Conservation (phyloP, 2,888 invertebrate genomes). For the Dusona sp. region DNA sequence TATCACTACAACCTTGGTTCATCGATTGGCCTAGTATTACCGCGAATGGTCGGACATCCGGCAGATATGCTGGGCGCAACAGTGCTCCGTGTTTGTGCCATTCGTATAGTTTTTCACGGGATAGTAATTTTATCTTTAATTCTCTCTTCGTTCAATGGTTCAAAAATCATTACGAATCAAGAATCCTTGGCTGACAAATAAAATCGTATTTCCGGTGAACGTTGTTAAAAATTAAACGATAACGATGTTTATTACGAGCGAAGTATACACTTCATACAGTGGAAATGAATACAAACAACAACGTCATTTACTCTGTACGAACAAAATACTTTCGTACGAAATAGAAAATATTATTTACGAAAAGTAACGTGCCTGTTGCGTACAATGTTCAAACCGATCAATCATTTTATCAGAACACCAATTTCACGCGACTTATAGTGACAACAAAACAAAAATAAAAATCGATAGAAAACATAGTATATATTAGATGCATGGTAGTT, state of each 20-base stretch:
- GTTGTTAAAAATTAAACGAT: constrained; percentile 30
- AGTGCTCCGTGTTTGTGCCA: too few relatives aligned
- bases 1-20: too few relatives aligned
- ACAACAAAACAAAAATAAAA: constrained; percentile 12
- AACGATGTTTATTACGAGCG: constrained; percentile 1
- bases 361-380: neutral
- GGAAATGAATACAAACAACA: neutral
- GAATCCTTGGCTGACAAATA: neutral
- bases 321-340: constrained; percentile 18
- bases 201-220: constrained; percentile 27
- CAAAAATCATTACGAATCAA: constrained; percentile 16
- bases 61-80: too few relatives aligned
- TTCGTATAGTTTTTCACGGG: too few relatives aligned
- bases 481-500: constrained; percentile 8
- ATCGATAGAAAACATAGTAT: neutral
- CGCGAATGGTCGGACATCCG: too few relatives aligned
- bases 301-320: too few relatives aligned
- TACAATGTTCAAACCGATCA: constrained; percentile 31
- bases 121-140: too few relatives aligned
- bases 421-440: constrained; percentile 46
- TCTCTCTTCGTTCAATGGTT: too few relatives aligned
- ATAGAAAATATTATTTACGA: constrained; percentile 17
- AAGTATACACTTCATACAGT: neutral
- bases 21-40: too few relatives aligned
- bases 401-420: constrained; percentile 48